Percentiles rank a stretch among this genome's conserved stretches.
phyloP scores from a whole-genome alignment of 1,140 invertebrate genomes.

The Sesamia nonagrioides region DNA sequence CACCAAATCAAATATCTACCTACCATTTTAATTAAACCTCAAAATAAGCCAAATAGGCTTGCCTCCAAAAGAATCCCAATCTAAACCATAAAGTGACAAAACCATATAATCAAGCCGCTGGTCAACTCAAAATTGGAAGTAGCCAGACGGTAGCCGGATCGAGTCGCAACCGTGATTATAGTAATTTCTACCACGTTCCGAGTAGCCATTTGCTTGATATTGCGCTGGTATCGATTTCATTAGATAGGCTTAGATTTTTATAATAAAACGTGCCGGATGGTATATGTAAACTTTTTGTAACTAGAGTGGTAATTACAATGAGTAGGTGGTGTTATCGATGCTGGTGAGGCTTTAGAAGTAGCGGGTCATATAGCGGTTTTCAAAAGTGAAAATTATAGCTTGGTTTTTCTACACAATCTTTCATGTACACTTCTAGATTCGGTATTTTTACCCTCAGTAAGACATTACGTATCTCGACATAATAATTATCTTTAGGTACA shows the following conservation, averaged over 20 bases:
- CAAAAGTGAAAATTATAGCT: too few species aligned
- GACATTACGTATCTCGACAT: too few species aligned
- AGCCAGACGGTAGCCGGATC: slow-evolving; percentile 40
- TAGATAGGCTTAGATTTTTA: slow-evolving; percentile 48
- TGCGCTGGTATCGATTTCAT: slow-evolving; percentile 49
- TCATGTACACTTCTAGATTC: too few species aligned
- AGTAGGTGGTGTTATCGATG: slow-evolving; percentile 35
- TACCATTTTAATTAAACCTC: neutral
- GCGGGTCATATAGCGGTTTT: neutral
- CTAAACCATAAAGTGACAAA: slow-evolving; percentile 49
- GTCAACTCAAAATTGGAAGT: slow-evolving; percentile 37
- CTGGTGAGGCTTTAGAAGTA: slow-evolving; percentile 1
- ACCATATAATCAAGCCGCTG: slow-evolving; percentile 36
- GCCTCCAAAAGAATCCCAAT: neutral
- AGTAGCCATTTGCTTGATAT: slow-evolving; percentile 44
- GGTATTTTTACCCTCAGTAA: too few species aligned
- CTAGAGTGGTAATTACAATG: slow-evolving; percentile 48
- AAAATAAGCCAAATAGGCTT: neutral
- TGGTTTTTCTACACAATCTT: too few species aligned
- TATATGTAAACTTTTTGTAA: slow-evolving; percentile 50
- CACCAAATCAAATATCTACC: neutral
- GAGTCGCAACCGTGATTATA: slow-evolving; percentile 43
- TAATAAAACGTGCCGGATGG: slow-evolving; percentile 49
- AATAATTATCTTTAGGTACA: too few species aligned
- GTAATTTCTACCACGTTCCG: slow-evolving; percentile 32